A percentile compares a stretch with the other conserved stretches of the same genome.
Evolutionary conservation across 2,113 vertebrate species (phyloP).

Genomic region (Crotalus tigris): DNA sequence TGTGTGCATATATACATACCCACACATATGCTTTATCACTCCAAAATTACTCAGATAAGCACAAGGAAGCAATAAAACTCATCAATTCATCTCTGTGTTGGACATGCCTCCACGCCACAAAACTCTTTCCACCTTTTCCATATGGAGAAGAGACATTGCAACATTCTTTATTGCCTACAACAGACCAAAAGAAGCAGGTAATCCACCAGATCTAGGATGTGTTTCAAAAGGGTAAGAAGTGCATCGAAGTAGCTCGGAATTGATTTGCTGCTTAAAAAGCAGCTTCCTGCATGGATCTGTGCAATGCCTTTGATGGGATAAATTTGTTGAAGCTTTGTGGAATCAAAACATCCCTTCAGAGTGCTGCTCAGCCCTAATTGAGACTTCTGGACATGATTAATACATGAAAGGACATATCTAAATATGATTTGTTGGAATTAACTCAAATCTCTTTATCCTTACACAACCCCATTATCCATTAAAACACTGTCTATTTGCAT

Average conservation of each 20-base stretch:
- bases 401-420: neutral
- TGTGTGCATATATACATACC: too few species aligned
- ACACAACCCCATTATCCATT: neutral
- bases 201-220: neutral
- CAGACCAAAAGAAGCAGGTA: neutral
- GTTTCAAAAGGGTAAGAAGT: neutral
- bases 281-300: neutral
- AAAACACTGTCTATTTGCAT: neutral
- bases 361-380: neutral
- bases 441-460: neutral
- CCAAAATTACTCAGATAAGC: neutral
- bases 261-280: neutral
- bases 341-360: neutral
- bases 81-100: neutral
- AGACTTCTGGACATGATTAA: neutral
- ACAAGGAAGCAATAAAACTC: neutral
- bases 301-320: neutral
- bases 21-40: neutral
- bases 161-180: neutral
- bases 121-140: neutral
- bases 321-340: neutral
- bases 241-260: neutral
- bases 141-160: neutral
- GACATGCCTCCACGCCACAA: neutral
- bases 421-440: neutral